A percentile compares a stretch with the other conserved stretches of the same genome.
Conservation (phyloP, 2,113 vertebrate species). For the Orcinus orca region DNA sequence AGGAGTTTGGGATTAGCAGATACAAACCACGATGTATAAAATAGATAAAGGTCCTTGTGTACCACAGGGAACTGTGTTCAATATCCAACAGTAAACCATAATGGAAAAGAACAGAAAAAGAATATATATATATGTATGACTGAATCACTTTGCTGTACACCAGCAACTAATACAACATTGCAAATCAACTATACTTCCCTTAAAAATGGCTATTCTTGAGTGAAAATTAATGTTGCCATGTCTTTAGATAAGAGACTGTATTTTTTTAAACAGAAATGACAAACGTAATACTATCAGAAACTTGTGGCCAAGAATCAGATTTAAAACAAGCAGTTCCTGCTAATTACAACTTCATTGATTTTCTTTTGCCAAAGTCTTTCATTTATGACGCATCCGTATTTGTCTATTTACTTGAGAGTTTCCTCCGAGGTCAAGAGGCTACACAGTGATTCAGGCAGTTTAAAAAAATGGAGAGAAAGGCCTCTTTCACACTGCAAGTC, state of each 20-base stretch:
- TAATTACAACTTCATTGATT: not conserved
- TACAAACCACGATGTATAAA: too few species aligned
- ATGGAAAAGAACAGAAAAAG: too few species aligned
- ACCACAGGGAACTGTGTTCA: too few species aligned
- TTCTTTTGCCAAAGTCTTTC: not conserved
- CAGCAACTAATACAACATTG: too few species aligned
- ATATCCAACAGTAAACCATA: too few species aligned
- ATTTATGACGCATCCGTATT: not conserved
- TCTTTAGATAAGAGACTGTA: not conserved
- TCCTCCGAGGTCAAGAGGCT: not conserved
- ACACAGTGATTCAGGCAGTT: not conserved
- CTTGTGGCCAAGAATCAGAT: not conserved
- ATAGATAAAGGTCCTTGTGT: too few species aligned
- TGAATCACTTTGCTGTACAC: too few species aligned
- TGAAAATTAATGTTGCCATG: not conserved
- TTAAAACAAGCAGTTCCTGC: not conserved
- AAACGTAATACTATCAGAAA: not conserved
- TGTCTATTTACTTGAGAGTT: not conserved
- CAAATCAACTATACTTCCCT: too few species aligned
- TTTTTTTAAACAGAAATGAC: not conserved
- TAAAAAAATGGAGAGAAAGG: not conserved
- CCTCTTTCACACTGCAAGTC: not conserved
- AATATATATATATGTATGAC: too few species aligned
- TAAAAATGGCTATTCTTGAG: not conserved
- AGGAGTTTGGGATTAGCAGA: too few species aligned